phyloP scores from a whole-genome alignment of 2,113 vertebrate species.

The Mesembrinibis cayennensis region DNA sequence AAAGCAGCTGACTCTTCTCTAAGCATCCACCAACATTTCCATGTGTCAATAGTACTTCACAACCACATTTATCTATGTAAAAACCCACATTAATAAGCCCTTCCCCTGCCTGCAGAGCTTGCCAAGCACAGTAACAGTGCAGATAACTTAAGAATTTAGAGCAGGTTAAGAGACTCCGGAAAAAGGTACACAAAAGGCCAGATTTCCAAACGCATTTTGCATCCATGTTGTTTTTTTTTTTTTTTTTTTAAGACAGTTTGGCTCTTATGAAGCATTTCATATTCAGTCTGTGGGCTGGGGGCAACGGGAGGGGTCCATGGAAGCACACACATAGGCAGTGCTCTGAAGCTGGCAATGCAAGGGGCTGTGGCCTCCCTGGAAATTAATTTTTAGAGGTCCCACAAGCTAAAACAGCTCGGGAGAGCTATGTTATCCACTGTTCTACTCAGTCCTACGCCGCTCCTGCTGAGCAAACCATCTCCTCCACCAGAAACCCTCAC shows the following conservation, averaged over 20 bases:
- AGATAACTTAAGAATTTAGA: background rate
- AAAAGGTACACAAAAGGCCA: background rate
- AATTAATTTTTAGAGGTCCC: background rate
- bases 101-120: background rate
- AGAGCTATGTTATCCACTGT: background rate
- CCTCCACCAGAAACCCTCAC: background rate
- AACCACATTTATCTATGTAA: background rate
- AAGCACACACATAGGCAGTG: background rate
- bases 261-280: background rate
- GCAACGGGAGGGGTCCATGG: background rate
- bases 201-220: background rate
- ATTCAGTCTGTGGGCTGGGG: background rate
- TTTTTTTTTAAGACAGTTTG: background rate
- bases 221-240: background rate
- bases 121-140: background rate
- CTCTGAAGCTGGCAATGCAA: background rate
- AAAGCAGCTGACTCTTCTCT: slow-evolving; percentile 20
- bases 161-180: background rate
- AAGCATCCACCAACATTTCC: background rate
- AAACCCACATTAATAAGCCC: background rate
- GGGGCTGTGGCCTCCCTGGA: background rate
- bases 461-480: background rate
- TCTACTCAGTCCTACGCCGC: background rate
- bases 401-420: background rate
- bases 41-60: slow-evolving; percentile 6